Percentiles rank a stretch among this genome's conserved stretches.
Conservation (phyloP, 2,888 invertebrate species). For the Diaprepes abbreviatus region DNA sequence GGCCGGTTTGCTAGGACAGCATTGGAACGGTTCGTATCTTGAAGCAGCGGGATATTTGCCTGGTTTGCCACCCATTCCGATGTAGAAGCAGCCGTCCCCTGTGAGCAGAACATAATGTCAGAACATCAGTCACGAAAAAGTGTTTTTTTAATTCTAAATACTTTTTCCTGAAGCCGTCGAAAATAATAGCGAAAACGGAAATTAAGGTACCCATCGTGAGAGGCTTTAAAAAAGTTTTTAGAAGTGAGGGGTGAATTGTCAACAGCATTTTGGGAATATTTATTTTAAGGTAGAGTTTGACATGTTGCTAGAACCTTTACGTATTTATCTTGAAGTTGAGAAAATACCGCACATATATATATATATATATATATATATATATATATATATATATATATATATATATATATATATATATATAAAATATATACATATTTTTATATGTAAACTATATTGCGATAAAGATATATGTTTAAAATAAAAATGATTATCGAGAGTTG, state of each 20-base stretch:
- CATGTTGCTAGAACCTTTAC: no score
- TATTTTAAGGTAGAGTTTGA: neutral
- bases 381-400: no score
- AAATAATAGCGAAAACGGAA: neutral
- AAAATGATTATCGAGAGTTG: no score
- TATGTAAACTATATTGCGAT: no score
- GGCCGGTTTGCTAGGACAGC: constrained; percentile 89
- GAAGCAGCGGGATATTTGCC: constrained; percentile 80
- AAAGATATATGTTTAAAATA: no score
- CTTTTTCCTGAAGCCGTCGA: constrained; percentile 2
- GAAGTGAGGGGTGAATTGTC: constrained; percentile 37
- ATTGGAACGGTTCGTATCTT: constrained; percentile 88
- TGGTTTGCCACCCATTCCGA: constrained; percentile 89
- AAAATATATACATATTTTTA: no score
- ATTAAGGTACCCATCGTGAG: neutral
- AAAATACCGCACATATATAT: no score
- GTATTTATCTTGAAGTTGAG: no score
- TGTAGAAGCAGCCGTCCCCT: constrained; percentile 98
- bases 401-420: no score
- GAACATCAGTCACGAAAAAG: constrained; percentile 61
- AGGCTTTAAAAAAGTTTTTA: constrained; percentile 5
- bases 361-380: no score
- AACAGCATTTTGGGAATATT: constrained; percentile 1
- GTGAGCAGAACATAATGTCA: constrained; percentile 81
- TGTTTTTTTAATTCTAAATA: constrained; percentile 10